phyloP scores from a whole-genome alignment of 1,140 invertebrate genomes.

The Apis cerana region DNA sequence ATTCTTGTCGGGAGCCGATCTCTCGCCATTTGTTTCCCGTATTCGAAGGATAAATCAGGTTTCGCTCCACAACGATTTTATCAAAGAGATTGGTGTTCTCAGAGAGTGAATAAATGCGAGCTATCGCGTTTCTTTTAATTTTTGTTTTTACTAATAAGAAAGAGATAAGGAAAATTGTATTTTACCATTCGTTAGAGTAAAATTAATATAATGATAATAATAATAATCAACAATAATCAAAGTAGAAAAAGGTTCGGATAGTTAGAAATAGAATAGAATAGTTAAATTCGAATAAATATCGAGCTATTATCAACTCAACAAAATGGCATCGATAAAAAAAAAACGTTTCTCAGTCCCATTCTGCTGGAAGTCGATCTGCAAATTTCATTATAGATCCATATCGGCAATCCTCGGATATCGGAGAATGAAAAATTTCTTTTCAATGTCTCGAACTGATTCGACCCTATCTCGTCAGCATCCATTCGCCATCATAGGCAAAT shows the following conservation, averaged over 20 bases:
- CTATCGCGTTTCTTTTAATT: no score
- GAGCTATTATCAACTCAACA: neutral
- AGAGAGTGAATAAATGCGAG: neutral
- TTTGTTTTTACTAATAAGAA: no score
- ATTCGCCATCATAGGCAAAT: constrained; percentile 31
- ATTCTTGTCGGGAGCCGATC: neutral
- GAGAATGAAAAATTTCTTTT: constrained; percentile 39
- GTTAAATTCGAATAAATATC: no score
- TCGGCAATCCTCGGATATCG: neutral
- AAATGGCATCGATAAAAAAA: neutral
- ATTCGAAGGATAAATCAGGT: neutral
- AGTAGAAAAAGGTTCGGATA: no score
- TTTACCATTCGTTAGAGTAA: no score
- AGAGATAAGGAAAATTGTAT: no score
- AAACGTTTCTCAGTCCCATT: neutral
- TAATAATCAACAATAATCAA: no score
- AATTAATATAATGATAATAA: no score
- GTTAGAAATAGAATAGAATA: no score
- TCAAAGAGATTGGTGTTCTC: neutral
- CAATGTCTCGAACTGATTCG: neutral
- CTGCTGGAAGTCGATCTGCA: neutral
- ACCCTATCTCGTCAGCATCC: constrained; percentile 33
- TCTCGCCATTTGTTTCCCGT: neutral
- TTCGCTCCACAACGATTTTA: neutral
- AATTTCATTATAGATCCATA: constrained; percentile 29